Evolutionary conservation across 2,113 vertebrate genomes (phyloP).

Genomic region (Oriolus oriolus): DNA sequence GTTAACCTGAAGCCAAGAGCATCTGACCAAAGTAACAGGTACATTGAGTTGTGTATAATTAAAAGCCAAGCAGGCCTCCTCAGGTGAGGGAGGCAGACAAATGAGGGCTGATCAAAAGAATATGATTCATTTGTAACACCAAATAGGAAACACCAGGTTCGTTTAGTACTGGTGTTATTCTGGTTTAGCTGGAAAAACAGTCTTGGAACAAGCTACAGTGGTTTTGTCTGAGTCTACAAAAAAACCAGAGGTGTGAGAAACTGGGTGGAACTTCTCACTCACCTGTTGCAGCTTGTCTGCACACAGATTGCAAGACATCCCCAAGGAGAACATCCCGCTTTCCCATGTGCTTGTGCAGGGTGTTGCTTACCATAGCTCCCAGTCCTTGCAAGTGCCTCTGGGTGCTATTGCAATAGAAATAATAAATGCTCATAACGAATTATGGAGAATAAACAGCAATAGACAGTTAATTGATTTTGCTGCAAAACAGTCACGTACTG

Average conservation of each 20-base stretch:
- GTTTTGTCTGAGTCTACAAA: background rate
- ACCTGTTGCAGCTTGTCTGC: conserved; percentile 17
- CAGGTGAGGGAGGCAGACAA: background rate
- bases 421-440: background rate
- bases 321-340: background rate
- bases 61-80: background rate
- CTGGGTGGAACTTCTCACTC: background rate
- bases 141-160: background rate
- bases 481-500: background rate
- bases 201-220: background rate
- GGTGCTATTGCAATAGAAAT: background rate
- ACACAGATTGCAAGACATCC: background rate
- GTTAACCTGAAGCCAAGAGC: background rate
- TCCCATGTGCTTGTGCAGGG: background rate
- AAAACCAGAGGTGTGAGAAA: background rate
- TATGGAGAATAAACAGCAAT: background rate
- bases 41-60: background rate
- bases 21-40: background rate
- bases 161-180: background rate
- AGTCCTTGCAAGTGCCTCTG: background rate
- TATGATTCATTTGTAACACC: background rate
- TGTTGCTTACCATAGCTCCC: background rate
- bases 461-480: background rate
- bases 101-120: background rate
- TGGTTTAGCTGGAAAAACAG: conserved; percentile 27